Base-by-base conservation (phyloP, 2,113 vertebrate genomes). In the Rissa tridactyla region DNA sequence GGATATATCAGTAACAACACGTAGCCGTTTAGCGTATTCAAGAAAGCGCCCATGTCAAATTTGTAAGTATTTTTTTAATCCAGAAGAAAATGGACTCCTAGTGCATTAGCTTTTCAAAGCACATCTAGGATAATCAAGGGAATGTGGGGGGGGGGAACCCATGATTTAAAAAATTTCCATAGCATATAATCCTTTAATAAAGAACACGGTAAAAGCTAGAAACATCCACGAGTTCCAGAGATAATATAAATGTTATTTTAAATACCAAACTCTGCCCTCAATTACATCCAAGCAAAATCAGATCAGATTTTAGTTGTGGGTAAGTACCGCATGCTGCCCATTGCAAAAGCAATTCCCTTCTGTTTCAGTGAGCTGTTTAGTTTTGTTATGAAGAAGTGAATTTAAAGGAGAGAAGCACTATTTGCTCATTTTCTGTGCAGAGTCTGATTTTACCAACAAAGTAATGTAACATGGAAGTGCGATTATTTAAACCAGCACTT, bases 371-470 rank as follows among this genome's bases (percentile, higher is more conserved):
- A 95, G 60, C 81, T 86, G 96, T 84, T 94, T 65, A 76, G 75
- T 91, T 97, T 96, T 96, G 83, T 91, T 94, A 90, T 71, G 66
- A 95, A 79, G n/a, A 92, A 96, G 52, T 60, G 97, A 96, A 97
- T 87, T 86, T 85, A 93, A 36, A 93, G 27, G 42, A 68, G 20
- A 79, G 86, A 93, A 94, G 57, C 85, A 60, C 83, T 95, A 86
- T 91, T 97, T 97, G 82, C 96, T 93, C 92, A 85, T 97, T 96
- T 97, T 92, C 80, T 89, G 64, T 79, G 95, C 27, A 78, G 87
- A 97, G 84, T 86, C 96, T 97, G 97, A 94, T 98, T 98, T 97
- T 97, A 96, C 97, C 96, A 97, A 97, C 95, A 97, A 98, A 98
- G 94, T 95, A 96, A 97, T 91, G 93, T 40, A 97, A 96, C 96